Percentiles rank a stretch among this genome's conserved stretches.
Conservation (phyloP, 2,888 invertebrate species). For the Luperina nickerlii region DNA sequence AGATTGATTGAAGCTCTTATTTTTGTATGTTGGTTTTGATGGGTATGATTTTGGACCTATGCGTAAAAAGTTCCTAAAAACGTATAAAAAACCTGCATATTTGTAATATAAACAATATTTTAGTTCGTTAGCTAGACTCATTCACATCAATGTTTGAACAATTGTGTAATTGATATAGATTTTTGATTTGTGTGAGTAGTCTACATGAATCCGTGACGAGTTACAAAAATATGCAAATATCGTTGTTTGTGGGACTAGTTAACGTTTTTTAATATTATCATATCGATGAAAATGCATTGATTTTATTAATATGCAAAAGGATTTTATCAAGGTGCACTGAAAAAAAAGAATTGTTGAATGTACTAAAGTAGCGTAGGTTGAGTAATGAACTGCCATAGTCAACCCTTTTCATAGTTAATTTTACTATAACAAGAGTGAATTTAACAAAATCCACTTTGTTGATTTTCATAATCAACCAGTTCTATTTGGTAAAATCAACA, state of each 20-base stretch:
- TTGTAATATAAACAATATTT: constrained; percentile 3
- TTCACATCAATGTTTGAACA: constrained; percentile 34
- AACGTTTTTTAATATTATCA: background rate
- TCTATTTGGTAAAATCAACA: too few relatives aligned
- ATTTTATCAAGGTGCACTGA: too few relatives aligned
- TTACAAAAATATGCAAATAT: constrained; percentile 13
- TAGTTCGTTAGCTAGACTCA: constrained; percentile 49
- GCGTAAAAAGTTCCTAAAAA: background rate
- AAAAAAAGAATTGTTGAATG: too few relatives aligned
- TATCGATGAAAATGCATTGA: background rate
- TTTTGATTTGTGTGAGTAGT: constrained; percentile 14
- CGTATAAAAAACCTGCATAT: background rate
- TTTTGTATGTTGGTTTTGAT: too few relatives aligned
- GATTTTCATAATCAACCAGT: too few relatives aligned
- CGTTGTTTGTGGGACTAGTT: constrained; percentile 4
- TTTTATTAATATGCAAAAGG: background rate
- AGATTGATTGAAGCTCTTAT: background rate
- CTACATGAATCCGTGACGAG: constrained; percentile 8
- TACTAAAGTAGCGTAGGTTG: too few relatives aligned
- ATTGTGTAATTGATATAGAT: constrained; percentile 25
- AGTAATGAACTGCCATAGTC: too few relatives aligned
- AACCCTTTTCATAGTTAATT: too few relatives aligned
- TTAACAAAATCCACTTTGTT: too few relatives aligned
- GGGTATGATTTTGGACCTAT: too few relatives aligned
- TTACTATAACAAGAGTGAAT: too few relatives aligned